Evolutionary conservation across 2,113 vertebrate species (phyloP).

Genomic region (Callorhinus ursinus): DNA sequence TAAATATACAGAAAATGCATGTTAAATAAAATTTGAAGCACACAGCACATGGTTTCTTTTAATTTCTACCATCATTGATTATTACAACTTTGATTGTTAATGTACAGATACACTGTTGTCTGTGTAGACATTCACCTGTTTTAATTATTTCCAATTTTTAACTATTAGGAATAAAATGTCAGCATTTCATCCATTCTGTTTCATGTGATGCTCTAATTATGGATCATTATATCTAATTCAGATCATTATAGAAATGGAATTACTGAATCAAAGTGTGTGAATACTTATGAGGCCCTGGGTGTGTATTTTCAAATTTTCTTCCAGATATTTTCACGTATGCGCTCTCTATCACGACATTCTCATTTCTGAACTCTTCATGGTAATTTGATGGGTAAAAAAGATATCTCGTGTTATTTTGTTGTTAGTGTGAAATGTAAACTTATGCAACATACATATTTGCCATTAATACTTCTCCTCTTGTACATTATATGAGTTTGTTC

Average conservation of each 20-base stretch:
- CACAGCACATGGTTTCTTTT: not conserved
- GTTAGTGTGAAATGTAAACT: constrained; percentile 7
- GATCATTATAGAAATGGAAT: not conserved
- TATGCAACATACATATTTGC: not conserved
- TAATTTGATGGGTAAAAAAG: not conserved
- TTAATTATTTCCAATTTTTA: not conserved
- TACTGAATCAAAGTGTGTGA: not conserved
- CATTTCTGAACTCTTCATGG: not conserved
- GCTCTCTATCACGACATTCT: not conserved
- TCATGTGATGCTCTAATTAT: not conserved
- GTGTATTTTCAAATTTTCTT: not conserved
- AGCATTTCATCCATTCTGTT: not conserved
- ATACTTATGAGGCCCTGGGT: not conserved
- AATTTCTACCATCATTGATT: not conserved
- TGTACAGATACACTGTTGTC: not conserved
- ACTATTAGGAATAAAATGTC: constrained; percentile 1
- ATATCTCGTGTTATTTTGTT: not conserved
- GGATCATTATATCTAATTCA: not conserved
- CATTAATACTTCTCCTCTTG: not conserved
- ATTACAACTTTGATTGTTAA: constrained; percentile 20
- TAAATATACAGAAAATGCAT: not conserved
- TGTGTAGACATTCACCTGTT: not conserved
- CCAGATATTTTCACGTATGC: not conserved
- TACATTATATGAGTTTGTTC: not conserved
- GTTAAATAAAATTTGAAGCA: not conserved